phyloP scores from a whole-genome alignment of 2,113 vertebrate species.

The Piaya cayana region DNA sequence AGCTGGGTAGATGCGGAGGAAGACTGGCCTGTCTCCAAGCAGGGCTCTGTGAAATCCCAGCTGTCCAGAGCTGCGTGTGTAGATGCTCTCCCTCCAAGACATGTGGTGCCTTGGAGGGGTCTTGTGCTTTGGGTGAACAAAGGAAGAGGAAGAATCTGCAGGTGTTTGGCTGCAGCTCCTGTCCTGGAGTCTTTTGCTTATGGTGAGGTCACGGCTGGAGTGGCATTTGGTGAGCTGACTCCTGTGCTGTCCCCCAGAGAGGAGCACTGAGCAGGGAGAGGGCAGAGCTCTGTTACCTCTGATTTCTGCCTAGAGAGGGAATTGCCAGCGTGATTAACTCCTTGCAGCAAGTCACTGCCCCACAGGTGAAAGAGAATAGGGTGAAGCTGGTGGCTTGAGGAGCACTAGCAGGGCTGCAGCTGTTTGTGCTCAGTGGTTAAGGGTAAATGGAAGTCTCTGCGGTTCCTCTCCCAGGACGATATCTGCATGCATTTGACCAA shows the following conservation, averaged over 20 bases:
- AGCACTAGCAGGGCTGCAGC: not conserved
- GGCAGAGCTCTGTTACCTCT: not conserved
- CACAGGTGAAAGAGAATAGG: not conserved
- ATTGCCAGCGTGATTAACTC: not conserved
- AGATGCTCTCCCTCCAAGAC: rapidly evolving
- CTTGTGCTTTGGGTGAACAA: not conserved
- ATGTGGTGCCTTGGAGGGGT: not conserved
- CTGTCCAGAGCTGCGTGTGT: not conserved
- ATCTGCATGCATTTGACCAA: slow-evolving; percentile 84
- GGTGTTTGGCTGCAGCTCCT: not conserved
- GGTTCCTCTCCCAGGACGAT: slow-evolving; percentile 65
- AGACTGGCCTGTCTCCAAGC: too few relatives aligned
- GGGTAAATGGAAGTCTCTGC: not conserved
- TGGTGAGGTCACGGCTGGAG: too few relatives aligned
- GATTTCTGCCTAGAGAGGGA: not conserved
- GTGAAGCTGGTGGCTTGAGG: not conserved
- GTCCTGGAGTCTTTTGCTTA: not conserved
- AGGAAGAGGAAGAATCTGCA: not conserved
- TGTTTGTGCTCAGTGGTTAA: not conserved
- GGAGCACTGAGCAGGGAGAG: not conserved
- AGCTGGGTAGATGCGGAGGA: not conserved
- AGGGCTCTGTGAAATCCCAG: too few relatives aligned
- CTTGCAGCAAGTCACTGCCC: not conserved
- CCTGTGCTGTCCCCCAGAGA: not conserved
- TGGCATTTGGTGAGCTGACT: not conserved